These are phyloP conservation scores for Latheticus oryzae DNA, from an alignment of 2,888 invertebrate genomes.

Conservation along the genomic window DNA sequence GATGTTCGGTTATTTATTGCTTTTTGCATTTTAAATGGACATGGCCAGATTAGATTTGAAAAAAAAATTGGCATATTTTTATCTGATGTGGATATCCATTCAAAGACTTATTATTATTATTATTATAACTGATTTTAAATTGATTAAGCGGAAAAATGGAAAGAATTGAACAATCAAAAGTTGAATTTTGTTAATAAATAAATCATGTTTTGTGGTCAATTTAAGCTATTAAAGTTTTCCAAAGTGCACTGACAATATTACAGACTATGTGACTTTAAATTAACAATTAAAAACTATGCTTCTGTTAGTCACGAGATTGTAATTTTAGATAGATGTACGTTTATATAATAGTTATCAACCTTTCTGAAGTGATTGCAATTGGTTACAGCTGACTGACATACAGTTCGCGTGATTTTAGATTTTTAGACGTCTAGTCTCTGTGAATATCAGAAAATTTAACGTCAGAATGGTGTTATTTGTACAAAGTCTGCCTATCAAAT, in stretches of 20 bases:
- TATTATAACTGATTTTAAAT: no score
- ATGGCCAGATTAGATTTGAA: no score
- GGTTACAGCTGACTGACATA: slow-evolving; percentile 31
- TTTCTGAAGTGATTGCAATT: slow-evolving; percentile 26
- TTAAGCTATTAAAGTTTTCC: slow-evolving; percentile 21
- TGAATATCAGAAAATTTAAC: slow-evolving; percentile 33
- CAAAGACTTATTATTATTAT: no score
- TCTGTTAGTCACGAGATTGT: slow-evolving; percentile 23
- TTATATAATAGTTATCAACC: slow-evolving; percentile 25
- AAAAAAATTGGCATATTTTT: no score
- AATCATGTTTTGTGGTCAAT: slow-evolving; percentile 25
- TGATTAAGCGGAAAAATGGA: no score
- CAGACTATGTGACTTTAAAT: slow-evolving; percentile 24
- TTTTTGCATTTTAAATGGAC: no score
- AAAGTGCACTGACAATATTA: slow-evolving; percentile 26
- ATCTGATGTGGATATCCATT: no score
- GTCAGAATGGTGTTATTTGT: slow-evolving; percentile 29
- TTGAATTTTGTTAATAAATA: no score
- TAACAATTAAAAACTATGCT: slow-evolving; percentile 19
- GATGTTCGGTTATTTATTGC: no score
- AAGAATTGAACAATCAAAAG: no score
- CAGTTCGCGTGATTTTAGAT: slow-evolving; percentile 34
- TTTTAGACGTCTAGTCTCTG: slow-evolving; percentile 19
- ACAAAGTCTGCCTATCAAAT: slow-evolving; percentile 23
- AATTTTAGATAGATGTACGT: slow-evolving; percentile 27